Base-by-base conservation (phyloP, 2,888 invertebrate species). In the Sceliomorpha sp. region DNA sequence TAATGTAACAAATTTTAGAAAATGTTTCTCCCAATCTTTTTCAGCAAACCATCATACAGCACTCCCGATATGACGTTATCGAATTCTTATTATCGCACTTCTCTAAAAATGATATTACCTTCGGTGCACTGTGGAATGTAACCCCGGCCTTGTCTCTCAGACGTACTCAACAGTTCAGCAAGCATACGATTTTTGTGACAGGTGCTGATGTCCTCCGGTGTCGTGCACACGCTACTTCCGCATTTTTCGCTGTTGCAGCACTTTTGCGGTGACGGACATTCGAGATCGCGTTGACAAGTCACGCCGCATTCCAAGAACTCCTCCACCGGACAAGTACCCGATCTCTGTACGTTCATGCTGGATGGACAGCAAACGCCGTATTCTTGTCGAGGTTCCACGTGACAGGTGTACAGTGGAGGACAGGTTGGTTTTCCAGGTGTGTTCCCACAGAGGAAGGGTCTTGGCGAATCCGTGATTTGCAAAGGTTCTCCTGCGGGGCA, bases 331-430 rank as follows among this genome's bases (percentile, higher is more conserved):
- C 96, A 96, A 1, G 92, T 91, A 0, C 96, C 96, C 0, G 95
- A 92, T 84, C 96, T 94, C 78, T 94, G 91, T 45, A 95, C 91
- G 78, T 92, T 92, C 62, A 94, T 82, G 0, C 93, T 94, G 2
- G 94, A 94, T 37, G 96, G 95, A 80, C 96, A 96, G 83, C 96
- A 96, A 8, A 96, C 95, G 0, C 96, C 96, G 80, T 96, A 96
- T 82, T 96, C 96, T 81, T 95, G 94, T 72, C 94, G 93, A 88
- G 90, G 90, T 80, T 95, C 94, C 5, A 96, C 94, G 60, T 94
- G 90, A 83, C 96, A 96, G 79, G 92, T 92, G 87, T 95, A 95
- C 67, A 95, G 90, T 0, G 95, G 94, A 0, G 96, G 96, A 80
- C 96, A 96, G 73, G 92, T 92, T 0, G 96, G 96, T 88, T 95